Evolutionary conservation across 2,888 invertebrate species (phyloP).

Genomic region (Cephus nigrinus): DNA sequence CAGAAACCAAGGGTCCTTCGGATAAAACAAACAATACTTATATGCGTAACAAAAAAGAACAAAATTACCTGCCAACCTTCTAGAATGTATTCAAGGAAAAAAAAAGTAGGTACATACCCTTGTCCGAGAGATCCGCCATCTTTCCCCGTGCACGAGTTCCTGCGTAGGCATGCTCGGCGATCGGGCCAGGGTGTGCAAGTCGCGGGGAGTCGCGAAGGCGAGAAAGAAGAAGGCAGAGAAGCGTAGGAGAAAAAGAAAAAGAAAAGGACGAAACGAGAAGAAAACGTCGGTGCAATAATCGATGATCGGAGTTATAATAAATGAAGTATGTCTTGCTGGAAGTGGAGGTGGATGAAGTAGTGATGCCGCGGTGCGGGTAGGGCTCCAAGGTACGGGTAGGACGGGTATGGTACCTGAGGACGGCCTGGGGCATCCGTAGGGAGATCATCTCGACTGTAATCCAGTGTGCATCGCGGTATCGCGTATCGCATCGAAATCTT

Average conservation of each 20-base stretch:
- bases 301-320: conserved; percentile 66
- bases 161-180: not conserved
- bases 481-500: conserved; percentile 65
- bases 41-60: not conserved
- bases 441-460: conserved; percentile 63
- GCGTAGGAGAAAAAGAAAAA: conserved; percentile 18
- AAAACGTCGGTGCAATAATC: conserved; percentile 61
- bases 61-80: not conserved
- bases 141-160: not conserved
- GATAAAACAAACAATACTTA: not conserved
- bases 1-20: not conserved
- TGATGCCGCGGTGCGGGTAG: conserved; percentile 23
- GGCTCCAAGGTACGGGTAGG: conserved; percentile 35
- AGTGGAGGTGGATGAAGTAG: conserved; percentile 25
- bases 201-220: not conserved
- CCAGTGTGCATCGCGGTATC: conserved; percentile 64
- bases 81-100: not conserved
- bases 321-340: conserved; percentile 61
- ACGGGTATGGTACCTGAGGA: conserved; percentile 60
- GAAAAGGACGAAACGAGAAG: conserved; percentile 18
- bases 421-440: conserved; percentile 57
- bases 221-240: conserved; percentile 11
- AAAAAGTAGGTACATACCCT: not conserved
- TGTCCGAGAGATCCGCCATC: not conserved
- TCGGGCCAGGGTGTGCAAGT: not conserved